A percentile compares a stretch with the other conserved stretches of the same genome.
These are phyloP conservation scores for Catostylus mosaicus DNA, from an alignment of 30 jellyfish, hydroid and myxozoan species.

Conservation along the genomic window DNA sequence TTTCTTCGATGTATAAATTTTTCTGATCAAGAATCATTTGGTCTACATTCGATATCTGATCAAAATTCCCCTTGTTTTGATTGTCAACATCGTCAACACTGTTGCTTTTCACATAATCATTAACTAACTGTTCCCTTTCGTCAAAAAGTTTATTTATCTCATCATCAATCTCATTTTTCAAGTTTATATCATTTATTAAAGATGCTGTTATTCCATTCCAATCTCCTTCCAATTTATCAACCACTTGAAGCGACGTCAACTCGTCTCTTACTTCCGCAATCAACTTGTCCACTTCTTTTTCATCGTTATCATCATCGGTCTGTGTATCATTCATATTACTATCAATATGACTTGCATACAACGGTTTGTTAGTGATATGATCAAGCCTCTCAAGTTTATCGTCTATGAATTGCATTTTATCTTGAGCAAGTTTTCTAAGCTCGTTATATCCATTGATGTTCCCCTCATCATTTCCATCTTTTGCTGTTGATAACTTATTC, in stretches of 20 bases:
- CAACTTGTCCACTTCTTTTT: not conserved
- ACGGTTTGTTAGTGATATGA: not conserved
- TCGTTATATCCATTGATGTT: not conserved
- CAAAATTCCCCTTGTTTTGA: not conserved
- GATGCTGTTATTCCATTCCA: conserved; percentile 20
- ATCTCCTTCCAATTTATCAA: conserved; percentile 11
- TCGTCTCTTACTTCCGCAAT: conserved; percentile 12
- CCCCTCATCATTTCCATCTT: conserved; percentile 4
- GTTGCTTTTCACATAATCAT: not conserved
- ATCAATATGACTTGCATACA: not conserved
- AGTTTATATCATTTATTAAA: conserved; percentile 11
- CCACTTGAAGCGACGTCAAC: not conserved
- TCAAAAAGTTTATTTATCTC: conserved; percentile 12
- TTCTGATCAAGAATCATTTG: conserved; percentile 11
- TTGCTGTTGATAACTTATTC: not conserved
- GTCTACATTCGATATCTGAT: conserved; percentile 10
- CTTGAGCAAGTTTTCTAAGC: conserved; percentile 19
- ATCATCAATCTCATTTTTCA: conserved; percentile 21
- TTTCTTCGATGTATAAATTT: not conserved
- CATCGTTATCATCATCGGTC: not conserved
- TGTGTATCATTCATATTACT: not conserved
- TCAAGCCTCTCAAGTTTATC: conserved; percentile 11
- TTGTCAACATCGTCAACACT: not conserved
- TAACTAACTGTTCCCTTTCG: conserved; percentile 14
- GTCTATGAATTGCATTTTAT: conserved; percentile 18